These are phyloP conservation scores for Noctua janthe DNA, from an alignment of 2,888 invertebrate species.

Conservation along the genomic window DNA sequence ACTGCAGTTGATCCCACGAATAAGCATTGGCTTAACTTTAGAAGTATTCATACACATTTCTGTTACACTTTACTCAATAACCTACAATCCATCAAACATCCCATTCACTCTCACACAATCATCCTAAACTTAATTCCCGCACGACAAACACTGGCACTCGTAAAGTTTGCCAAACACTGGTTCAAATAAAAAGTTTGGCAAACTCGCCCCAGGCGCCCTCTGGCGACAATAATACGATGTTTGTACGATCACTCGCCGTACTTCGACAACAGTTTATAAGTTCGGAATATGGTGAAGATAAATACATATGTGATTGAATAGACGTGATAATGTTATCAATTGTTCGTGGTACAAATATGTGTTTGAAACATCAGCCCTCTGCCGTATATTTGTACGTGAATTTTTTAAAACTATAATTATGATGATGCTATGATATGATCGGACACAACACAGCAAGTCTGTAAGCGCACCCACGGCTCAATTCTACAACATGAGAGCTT, in stretches of 20 bases:
- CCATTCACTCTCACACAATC: slow-evolving; percentile 39
- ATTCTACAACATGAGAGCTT: background rate
- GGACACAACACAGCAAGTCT: background rate
- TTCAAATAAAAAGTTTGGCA: slow-evolving; percentile 61
- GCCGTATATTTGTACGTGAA: background rate
- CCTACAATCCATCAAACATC: background rate
- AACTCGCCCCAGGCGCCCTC: slow-evolving; percentile 55
- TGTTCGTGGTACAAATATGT: background rate
- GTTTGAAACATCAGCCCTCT: background rate
- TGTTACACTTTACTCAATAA: background rate
- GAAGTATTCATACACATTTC: background rate
- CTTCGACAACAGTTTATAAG: slow-evolving; percentile 43
- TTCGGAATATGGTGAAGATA: slow-evolving; percentile 48
- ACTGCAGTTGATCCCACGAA: background rate
- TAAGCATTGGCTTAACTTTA: background rate
- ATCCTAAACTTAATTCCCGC: slow-evolving; percentile 42
- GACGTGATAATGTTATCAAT: slow-evolving; percentile 20
- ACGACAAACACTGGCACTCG: slow-evolving; percentile 46
- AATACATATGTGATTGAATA: slow-evolving; percentile 49
- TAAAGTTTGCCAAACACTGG: slow-evolving; percentile 56
- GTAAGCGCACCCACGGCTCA: background rate
- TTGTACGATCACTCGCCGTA: slow-evolving; percentile 41
- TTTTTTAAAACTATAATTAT: background rate
- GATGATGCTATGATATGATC: background rate
- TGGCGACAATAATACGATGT: slow-evolving; percentile 51